Evolutionary conservation across 2,797 vertebrate species (phyloP).

Genomic region (Melanotaenia nigrans): DNA sequence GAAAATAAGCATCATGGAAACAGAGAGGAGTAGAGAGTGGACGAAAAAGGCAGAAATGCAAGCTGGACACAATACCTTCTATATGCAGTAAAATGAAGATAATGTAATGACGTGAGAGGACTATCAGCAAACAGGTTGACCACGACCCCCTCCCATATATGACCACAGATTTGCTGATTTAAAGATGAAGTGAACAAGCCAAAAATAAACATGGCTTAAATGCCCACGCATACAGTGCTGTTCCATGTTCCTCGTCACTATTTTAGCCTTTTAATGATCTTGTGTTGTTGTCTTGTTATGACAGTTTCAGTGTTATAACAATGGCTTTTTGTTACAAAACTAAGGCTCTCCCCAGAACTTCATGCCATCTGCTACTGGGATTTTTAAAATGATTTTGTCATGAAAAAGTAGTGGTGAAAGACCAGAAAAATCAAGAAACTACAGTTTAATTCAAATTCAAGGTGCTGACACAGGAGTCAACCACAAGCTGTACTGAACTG

Average conservation of each 20-base stretch:
- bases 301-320: conserved; percentile 1
- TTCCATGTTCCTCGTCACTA: neutral
- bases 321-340: neutral
- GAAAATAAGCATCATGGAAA: conserved; percentile 77
- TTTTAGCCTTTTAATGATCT: neutral
- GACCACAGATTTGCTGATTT: neutral
- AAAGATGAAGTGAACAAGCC: neutral
- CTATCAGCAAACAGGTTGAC: neutral
- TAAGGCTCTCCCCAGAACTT: neutral
- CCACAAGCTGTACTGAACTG: neutral
- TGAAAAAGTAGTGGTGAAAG: conserved; percentile 13
- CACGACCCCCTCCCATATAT: neutral
- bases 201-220: neutral
- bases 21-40: conserved; percentile 13
- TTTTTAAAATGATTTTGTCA: conserved; percentile 7
- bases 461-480: neutral
- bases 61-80: neutral
- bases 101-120: neutral
- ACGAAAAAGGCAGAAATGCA: neutral
- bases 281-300: conserved; percentile 1
- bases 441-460: conserved; percentile 5
- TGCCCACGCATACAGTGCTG: neutral
- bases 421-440: conserved; percentile 18
- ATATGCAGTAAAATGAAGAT: neutral
- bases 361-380: neutral